phyloP scores from a whole-genome alignment of 1,140 invertebrate genomes.

The Ceratosolen fusciceps region DNA sequence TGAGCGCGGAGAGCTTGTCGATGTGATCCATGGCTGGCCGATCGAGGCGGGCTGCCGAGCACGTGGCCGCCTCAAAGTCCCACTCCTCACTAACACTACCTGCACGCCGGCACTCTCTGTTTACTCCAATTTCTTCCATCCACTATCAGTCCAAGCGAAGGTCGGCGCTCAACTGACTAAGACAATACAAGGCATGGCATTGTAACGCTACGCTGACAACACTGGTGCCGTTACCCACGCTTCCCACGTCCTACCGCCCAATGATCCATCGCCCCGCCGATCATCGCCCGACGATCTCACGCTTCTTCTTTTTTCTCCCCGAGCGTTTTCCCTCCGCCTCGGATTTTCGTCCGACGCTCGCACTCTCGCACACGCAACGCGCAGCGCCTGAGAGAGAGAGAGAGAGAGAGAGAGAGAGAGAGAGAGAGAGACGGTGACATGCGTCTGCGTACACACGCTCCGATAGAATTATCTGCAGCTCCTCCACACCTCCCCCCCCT shows the following conservation, averaged over 20 bases:
- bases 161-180: conserved; percentile 3
- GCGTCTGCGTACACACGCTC: too few relatives aligned
- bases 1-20: background rate
- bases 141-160: background rate
- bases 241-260: background rate
- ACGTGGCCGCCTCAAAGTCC: background rate
- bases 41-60: background rate
- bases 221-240: background rate
- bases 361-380: background rate
- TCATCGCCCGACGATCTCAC: too few relatives aligned
- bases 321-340: background rate
- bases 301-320: background rate
- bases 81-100: background rate
- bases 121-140: background rate
- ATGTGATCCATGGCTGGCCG: background rate
- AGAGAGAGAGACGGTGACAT: background rate
- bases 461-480: too few relatives aligned
- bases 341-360: background rate
- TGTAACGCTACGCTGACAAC: background rate
- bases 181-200: background rate
- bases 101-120: background rate
- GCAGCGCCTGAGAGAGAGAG: too few relatives aligned
- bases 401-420: background rate
- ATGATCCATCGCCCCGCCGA: background rate
- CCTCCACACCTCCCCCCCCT: too few relatives aligned